Base-by-base conservation (phyloP, 2,113 vertebrate species). In the Festucalex cinctus region DNA sequence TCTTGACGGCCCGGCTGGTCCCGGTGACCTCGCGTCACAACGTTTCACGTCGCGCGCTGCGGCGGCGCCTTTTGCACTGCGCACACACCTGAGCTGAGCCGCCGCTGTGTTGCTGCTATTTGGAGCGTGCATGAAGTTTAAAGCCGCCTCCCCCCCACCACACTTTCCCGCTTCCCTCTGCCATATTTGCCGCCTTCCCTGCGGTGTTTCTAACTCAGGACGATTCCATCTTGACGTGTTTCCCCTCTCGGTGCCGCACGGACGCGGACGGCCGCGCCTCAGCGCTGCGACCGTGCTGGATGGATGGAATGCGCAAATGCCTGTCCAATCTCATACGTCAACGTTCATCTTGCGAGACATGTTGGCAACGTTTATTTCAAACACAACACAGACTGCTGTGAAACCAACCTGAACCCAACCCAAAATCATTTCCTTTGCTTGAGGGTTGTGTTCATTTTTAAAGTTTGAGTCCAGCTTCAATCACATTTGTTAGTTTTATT, bases 61-160 rank as follows among this genome's bases (percentile, higher is more conserved):
- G 6, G 14, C 14, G 54, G 26, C 54, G 48, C n/a, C 20, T 20
- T n/a, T 7, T n/a, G 16, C 48, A 10, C 48, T 10, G 48, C 48
- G 58, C 56, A 36, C 56, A n/a, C 58, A 60, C 58, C 58, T 39
- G 58, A 60, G 35, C 35, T 13, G 58, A 60, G 35, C 35, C 6
- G 54, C 26, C 13, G 54, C 26, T 17, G 17, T 28, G 26, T 28
- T 4, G 28, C 16, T 35, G 35, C 8, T 22, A 60, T 60, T 60
- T 60, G 35, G 35, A 36, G 35, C 58, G 35, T 60, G 35, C 5
- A 36, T 20, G 58, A 12, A 19, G 32, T 17, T 37, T 35, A n/a
- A 59, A 13, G 9, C 56, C 28, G 16, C 13, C 5, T 28, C 56
- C 9, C 12, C 57, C 56, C 14, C 6, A 17, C 32, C 57, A 9